Base-by-base conservation (phyloP, 1,140 invertebrate species). In the Gerris buenoi region DNA sequence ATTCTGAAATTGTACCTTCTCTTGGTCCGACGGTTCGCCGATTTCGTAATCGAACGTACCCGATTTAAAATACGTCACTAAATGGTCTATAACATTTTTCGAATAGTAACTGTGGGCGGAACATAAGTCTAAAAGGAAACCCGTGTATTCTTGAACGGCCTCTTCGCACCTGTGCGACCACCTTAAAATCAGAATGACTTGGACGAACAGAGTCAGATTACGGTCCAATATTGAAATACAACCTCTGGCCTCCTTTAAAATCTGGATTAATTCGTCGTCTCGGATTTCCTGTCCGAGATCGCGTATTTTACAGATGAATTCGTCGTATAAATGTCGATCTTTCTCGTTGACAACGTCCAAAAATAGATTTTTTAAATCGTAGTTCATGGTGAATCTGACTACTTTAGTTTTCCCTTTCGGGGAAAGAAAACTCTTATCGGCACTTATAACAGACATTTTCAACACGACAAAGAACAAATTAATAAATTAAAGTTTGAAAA, bases 81-180 rank as follows among this genome's bases (percentile, higher is more conserved):
- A 76, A 70, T 80, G 82, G 65, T 80, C 78, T 66, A 86, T 78
- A 2, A 82, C 80, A 69, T 79, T 77, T 70, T 81, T 81, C 62
- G 81, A 79, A 75, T 86, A 82, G 73, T 82, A 80, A 70, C 80
- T 83, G 65, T 86, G 84, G 22, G 82, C 80, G 66, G 81, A 81
- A 67, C 86, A 77, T 66, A 88, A 75, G 76, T 87, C 83, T 64
- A 83, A 75, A 23, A 85, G 71, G 73, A 87, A 86, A 63, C 78
- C 78, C 70, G 83, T 80, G 72, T 84, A 88, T 57, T 79, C 78
- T 60, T 74, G 70, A 18, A 81, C 77, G 23, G 81, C 77, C 68
- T 79, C 76, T n/a, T 69, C 23, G 59, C 73, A 76, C 26, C 81
- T 71, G 59, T 78, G 77, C 1, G 73, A 77, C 85, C 85, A 87